Evolutionary conservation across 2,888 invertebrate species (phyloP), one percentile per base, ranked within the genome.

Genomic region (Drosophila mayaguana): DNA sequence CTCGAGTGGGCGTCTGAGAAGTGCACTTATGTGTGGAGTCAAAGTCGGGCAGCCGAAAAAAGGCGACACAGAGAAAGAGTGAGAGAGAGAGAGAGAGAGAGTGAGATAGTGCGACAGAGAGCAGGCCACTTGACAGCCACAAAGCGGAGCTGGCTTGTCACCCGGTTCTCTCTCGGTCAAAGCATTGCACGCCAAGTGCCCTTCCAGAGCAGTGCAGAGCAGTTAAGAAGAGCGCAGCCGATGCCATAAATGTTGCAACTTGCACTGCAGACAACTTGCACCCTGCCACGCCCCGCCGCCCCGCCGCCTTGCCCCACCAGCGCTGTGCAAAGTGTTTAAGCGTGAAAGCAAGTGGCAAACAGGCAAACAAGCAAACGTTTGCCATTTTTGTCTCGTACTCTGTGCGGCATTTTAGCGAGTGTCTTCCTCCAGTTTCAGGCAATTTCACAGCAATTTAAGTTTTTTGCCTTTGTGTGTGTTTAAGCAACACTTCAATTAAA

Each of bases 401-500:
- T 16, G 34, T 38, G 48, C 38, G 42, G 54, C 68, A 51, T 61
- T 68, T 73, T 65, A 56, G 56, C 61, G 46, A 59, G 57, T 63
- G 42, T 71, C 62, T 54, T 54, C 54, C 20, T 9, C 34, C n/a
- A 28, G 36, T 32, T 32, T 11, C 63, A 71, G 87, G 75, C 83
- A 87, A 83, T 89, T 85, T 87, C 77, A 68, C 81, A 83, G 87
- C 89, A 81, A 85, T 85, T 89, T 89, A 85, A 85, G 87, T 87
- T 89, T 70, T 53, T 53, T 54, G 54, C 36, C 25, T 54, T 25
- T 54, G 51, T 22, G 18, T 51, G 18, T 53, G 53, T 89, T 90
- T 86, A 90, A 87, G 82, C 88, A 90, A 86, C 90, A 90, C 86
- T 86, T 86, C 85, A 86, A 86, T 90, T 89, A 88, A 78, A 90